Evolutionary conservation across 2,113 vertebrate genomes (phyloP), one percentile per base, ranked within the genome.

Genomic region (Elachura formosa): DNA sequence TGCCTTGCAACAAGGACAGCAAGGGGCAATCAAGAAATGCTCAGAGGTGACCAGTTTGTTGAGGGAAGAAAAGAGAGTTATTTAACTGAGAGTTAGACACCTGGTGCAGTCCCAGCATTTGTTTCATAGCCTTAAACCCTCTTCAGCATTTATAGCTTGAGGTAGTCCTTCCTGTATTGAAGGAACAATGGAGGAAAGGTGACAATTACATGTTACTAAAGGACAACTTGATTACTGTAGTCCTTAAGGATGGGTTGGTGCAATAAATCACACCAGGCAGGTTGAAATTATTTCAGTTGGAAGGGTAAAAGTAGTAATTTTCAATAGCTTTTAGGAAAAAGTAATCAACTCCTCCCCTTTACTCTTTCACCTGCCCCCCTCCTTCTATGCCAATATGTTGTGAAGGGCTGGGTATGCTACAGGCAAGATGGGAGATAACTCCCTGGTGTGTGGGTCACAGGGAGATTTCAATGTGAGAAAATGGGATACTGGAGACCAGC

Each of bases 361-460:
- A 8, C 24, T 46, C 9, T 38, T 26, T 73, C 19, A 15, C 9
- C 7, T 41, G 2, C 2, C 2, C 4, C 2, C 8, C 4, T 25
- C 5, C 36, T 41, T 19, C 40, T 46, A 10, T 66, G 24, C 29
- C 43, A 28, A 4, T 36, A 6, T 15, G 6, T 61, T 61, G 10
- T 64, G 38, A 51, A 77, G 45, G 10, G 14, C 36, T 52, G 24
- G 5, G 26, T 48, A 68, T 26, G 33, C n/a, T 81, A 6, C 21
- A 51, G 63, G 31, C 12, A 61, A 43, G 22, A 16, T 15, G 2
- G 14, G n/a, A 90, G 31, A n/a, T 38, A 56, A 77, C 49, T 67
- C 29, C 15, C 54, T 83, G 24, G 22, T 55, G 29, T 82, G 51
- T 62, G 40, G 15, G 54, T 79, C 9, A 3, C 51, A 56, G 41